Percentiles rank a stretch among this genome's conserved stretches.
Evolutionary conservation across 2,888 invertebrate species (phyloP).

Genomic region (Gasteruption jaculator): DNA sequence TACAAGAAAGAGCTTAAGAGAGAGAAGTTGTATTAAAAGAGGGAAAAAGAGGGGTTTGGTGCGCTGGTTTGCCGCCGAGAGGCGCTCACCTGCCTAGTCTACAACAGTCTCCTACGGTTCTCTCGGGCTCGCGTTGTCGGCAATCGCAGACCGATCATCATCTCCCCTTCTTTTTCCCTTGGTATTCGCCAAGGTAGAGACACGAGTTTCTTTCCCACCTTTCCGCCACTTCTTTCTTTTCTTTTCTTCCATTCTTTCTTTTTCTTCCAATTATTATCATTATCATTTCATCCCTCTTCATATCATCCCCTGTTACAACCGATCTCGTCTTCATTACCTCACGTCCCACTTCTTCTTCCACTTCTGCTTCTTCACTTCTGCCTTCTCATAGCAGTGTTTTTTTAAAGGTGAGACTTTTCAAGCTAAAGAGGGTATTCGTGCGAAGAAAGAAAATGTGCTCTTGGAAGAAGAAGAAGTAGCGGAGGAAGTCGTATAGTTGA

Average conservation of each 20-base stretch:
- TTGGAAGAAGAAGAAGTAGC: conserved; percentile 20
- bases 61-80: conserved; percentile 33
- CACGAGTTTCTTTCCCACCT: conserved; percentile 20
- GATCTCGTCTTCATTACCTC: too few relatives aligned
- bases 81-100: conserved; percentile 37
- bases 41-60: conserved; percentile 35
- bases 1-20: too few relatives aligned
- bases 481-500: conserved; percentile 20
- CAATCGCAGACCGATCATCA: conserved; percentile 26
- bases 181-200: too few relatives aligned
- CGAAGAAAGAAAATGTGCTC: conserved; percentile 18
- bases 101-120: conserved; percentile 35
- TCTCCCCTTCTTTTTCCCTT: conserved; percentile 20
- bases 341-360: too few relatives aligned
- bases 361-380: too few relatives aligned
- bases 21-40: too few relatives aligned
- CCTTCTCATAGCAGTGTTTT: too few relatives aligned
- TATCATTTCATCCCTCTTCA: too few relatives aligned
- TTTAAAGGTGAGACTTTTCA: too few relatives aligned
- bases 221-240: conserved; percentile 23
- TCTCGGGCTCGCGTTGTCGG: conserved; percentile 28
- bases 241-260: conserved; percentile 18
- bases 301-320: too few relatives aligned
- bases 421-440: conserved; percentile 9
- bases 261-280: conserved; percentile 12